Percentiles rank a stretch among this genome's conserved stretches.
Evolutionary conservation across 2,888 invertebrate species (phyloP).

Genomic region (Apodemia duryi): DNA sequence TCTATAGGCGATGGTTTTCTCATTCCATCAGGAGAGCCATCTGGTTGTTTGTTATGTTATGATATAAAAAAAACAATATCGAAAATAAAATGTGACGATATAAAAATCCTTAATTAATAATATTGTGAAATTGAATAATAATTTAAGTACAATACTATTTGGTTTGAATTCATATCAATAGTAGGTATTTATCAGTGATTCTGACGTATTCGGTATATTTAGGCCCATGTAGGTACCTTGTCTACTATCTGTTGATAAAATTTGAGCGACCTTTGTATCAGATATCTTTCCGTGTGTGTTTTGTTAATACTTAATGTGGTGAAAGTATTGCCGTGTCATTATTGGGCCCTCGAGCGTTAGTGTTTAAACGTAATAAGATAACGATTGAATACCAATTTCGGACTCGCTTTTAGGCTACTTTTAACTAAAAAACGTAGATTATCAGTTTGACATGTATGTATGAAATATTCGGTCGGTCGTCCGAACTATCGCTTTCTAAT

Average conservation of each 20-base stretch:
- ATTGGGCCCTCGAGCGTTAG: background rate
- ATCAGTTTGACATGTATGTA: too few relatives aligned
- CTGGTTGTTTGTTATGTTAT: too few relatives aligned
- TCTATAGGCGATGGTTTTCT: too few relatives aligned
- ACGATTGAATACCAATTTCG: background rate
- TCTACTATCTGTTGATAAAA: slow-evolving; percentile 51
- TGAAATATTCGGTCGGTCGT: too few relatives aligned
- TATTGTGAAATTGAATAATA: background rate
- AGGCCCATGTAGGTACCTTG: slow-evolving; percentile 22
- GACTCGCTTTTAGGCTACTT: background rate
- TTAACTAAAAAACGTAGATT: too few relatives aligned
- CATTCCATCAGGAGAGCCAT: too few relatives aligned
- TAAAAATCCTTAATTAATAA: too few relatives aligned
- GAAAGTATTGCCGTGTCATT: slow-evolving; percentile 14
- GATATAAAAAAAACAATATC: too few relatives aligned
- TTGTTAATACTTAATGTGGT: slow-evolving; percentile 6
- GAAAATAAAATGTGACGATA: too few relatives aligned
- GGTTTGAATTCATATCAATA: too few relatives aligned
- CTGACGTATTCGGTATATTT: slow-evolving; percentile 16
- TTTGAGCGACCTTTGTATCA: slow-evolving; percentile 40
- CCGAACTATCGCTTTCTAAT: too few relatives aligned
- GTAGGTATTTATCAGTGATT: slow-evolving; percentile 9
- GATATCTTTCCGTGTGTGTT: slow-evolving; percentile 17
- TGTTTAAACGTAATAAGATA: background rate
- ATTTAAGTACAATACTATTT: too few relatives aligned